Base-by-base conservation (phyloP, 1,140 invertebrate species). In the Cecropterus lyciades region DNA sequence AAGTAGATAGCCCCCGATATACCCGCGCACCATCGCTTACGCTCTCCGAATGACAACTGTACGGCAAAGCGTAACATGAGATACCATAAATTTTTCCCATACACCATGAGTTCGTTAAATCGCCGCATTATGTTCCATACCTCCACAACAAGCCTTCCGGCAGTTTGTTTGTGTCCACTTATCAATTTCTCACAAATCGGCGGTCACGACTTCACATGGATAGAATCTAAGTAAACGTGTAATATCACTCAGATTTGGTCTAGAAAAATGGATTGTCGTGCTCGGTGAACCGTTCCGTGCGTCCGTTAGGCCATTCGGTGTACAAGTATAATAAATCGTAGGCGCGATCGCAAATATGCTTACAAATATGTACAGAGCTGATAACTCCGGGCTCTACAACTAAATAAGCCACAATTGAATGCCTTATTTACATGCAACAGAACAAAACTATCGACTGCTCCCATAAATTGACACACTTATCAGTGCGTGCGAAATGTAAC, bases 81-180 rank as follows among this genome's bases (percentile, higher is more conserved):
- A 77, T 86, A 75, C 83, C 73, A 85, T 87, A 87, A 82, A 77
- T 81, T 84, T 85, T 85, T 84, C 77, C 77, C 80, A 85, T 84
- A 78, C 77, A 48, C 46, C 46, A 82, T 77, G 79, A 77, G 74
- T 84, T 80, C 75, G 68, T 79, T 83, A 83, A 83, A 84, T 76
- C 71, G 49, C 69, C 53, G 53, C 69, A 75, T 73, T 73, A 73
- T 75, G 69, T 80, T 62, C 70, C 71, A 77, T 72, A 53, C 62
- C 70, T 70, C 65, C 42, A 45, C 69, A 77, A 72, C 60, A 69
- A 66, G 73, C 68, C 70, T 82, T 81, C 76, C 77, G 75, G 66
- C 75, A 73, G 70, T 72, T 68, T 84, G 79, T 80, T 82, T 79
- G 73, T 81, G 79, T 84, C 79, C 74, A 81, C 80, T 80, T 82